phyloP scores from a whole-genome alignment of 2,797 vertebrate genomes.

The Cephalopachus bancanus region DNA sequence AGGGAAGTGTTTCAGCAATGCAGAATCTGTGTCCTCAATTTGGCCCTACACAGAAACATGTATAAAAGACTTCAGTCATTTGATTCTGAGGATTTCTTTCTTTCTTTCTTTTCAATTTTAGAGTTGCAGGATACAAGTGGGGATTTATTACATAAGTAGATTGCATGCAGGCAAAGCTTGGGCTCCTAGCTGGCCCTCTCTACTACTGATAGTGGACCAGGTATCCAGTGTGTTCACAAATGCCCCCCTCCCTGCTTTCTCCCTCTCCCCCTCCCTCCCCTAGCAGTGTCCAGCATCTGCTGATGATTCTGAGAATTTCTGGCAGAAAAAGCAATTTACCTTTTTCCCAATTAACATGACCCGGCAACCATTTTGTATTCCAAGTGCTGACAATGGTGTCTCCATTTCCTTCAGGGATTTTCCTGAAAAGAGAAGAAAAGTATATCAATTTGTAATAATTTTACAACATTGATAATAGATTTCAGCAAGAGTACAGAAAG shows the following conservation, averaged over 20 bases:
- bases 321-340: constrained; percentile 88
- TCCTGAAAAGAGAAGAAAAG: constrained; percentile 88
- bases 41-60: constrained; percentile 19
- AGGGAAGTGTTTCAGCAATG: background rate
- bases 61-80: constrained; percentile 46
- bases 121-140: too few species aligned
- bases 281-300: too few species aligned
- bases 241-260: too few species aligned
- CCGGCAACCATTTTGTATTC: constrained; percentile 96
- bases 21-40: background rate
- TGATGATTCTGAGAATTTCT: constrained; percentile 42
- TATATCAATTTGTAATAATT: constrained; percentile 29
- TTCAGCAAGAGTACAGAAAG: constrained; percentile 12
- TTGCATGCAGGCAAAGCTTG: too few species aligned
- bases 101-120: too few species aligned
- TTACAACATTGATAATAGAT: constrained; percentile 52
- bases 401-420: constrained; percentile 97
- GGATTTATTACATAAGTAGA: too few species aligned
- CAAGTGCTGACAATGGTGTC: constrained; percentile 93
- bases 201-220: too few species aligned
- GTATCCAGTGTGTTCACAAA: too few species aligned
- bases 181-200: too few species aligned
- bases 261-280: too few species aligned
- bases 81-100: constrained; percentile 4
- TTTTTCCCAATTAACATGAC: constrained; percentile 99